These are phyloP conservation scores for Cephus rjabovi DNA, from an alignment of 2,888 invertebrate species.

Conservation along the genomic window DNA sequence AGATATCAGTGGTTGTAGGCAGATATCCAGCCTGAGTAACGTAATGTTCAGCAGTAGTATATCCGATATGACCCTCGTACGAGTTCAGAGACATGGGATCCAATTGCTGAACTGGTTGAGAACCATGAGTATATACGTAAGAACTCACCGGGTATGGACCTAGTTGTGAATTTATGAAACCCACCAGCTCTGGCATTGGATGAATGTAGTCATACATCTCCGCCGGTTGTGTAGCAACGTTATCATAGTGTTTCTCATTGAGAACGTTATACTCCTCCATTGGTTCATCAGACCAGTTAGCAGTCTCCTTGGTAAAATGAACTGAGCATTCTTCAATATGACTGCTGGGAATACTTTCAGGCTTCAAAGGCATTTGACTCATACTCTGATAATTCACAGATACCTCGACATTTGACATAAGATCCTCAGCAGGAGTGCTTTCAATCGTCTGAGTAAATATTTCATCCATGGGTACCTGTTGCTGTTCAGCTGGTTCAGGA, in stretches of 20 bases:
- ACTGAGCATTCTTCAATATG: not conserved
- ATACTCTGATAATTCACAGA: not conserved
- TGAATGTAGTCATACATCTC: constrained; percentile 67
- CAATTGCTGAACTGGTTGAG: constrained; percentile 42
- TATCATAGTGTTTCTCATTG: constrained; percentile 20
- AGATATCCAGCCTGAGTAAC: constrained; percentile 52
- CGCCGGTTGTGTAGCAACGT: constrained; percentile 26
- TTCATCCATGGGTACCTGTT: not conserved
- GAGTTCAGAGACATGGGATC: constrained; percentile 43
- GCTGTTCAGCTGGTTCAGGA: not conserved
- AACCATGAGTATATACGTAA: constrained; percentile 48
- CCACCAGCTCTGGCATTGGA: constrained; percentile 68
- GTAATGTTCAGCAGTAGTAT: constrained; percentile 49
- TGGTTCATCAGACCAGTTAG: constrained; percentile 46
- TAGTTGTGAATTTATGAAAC: constrained; percentile 69
- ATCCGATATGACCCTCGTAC: constrained; percentile 42
- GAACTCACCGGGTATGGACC: constrained; percentile 64
- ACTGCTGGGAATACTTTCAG: not conserved
- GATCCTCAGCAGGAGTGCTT: not conserved
- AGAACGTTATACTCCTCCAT: constrained; percentile 38
- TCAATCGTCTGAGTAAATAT: not conserved
- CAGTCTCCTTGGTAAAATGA: constrained; percentile 22
- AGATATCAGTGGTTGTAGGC: constrained; percentile 34
- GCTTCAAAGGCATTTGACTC: not conserved
- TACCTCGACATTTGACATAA: not conserved